Percentiles rank a stretch among this genome's conserved stretches.
These are phyloP conservation scores for Epinephelus malabaricus DNA, from an alignment of 2,797 vertebrate genomes.

Conservation along the genomic window DNA sequence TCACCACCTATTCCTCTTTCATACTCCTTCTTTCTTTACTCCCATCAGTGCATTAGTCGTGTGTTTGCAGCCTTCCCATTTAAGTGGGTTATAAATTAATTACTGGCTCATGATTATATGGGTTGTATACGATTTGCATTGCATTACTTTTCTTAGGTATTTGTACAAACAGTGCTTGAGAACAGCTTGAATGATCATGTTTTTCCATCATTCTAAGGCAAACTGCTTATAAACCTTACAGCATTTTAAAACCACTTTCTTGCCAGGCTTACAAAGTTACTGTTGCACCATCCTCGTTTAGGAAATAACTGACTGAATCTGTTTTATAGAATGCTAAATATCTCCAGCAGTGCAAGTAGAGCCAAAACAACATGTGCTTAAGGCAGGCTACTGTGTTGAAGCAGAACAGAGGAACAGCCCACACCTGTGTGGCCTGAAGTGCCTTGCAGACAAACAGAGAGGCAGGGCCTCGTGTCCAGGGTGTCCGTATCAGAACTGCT, in stretches of 20 bases:
- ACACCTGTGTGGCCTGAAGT: slow-evolving; percentile 24
- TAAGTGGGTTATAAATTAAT: too few species aligned
- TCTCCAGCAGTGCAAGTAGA: background rate
- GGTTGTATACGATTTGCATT: too few species aligned
- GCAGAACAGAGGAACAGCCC: background rate
- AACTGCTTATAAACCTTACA: too few species aligned
- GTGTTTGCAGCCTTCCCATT: too few species aligned
- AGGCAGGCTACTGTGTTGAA: background rate
- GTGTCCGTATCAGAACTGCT: slow-evolving; percentile 31
- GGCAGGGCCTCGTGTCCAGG: slow-evolving; percentile 16
- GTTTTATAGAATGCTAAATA: background rate
- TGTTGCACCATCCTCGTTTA: background rate
- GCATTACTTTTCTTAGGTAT: too few species aligned
- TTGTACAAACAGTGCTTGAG: too few species aligned
- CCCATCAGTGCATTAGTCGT: too few species aligned
- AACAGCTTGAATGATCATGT: background rate
- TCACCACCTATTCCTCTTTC: too few species aligned
- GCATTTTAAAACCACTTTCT: background rate
- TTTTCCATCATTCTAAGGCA: background rate
- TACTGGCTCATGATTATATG: too few species aligned
- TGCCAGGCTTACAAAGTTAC: background rate
- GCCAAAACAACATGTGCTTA: background rate
- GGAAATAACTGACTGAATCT: background rate
- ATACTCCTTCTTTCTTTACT: too few species aligned
- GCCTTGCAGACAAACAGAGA: slow-evolving; percentile 30